phyloP scores from a whole-genome alignment of 2,797 vertebrate genomes.

The Peromyscus melanophrys region DNA sequence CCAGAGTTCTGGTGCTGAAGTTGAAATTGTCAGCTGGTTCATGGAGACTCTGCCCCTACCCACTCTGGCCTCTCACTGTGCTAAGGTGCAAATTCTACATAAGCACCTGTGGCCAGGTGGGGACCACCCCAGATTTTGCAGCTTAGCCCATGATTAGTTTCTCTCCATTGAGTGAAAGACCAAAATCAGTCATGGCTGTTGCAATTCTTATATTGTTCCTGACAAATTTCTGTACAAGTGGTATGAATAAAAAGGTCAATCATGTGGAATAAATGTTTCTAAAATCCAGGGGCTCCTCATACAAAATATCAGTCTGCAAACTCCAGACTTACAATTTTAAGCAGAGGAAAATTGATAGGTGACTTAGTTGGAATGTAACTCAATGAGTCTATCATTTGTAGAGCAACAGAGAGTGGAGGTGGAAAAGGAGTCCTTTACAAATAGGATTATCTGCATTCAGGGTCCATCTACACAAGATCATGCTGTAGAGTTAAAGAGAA shows the following conservation, averaged over 20 bases:
- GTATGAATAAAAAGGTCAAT: slow-evolving; percentile 54
- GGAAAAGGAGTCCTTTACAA: neutral
- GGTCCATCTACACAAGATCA: neutral
- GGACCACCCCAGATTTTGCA: neutral
- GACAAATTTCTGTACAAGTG: slow-evolving; percentile 59
- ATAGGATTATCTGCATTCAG: neutral
- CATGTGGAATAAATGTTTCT: neutral
- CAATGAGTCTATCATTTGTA: neutral
- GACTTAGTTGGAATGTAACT: neutral
- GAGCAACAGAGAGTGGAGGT: neutral
- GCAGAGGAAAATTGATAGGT: neutral
- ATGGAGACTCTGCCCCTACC: fast-evolving
- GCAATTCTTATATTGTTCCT: slow-evolving; percentile 29
- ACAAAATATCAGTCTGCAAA: slow-evolving; percentile 40
- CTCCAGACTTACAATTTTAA: neutral
- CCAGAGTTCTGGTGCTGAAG: neutral
- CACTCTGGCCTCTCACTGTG: fast-evolving
- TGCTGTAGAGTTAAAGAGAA: neutral
- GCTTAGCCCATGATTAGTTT: slow-evolving; percentile 54
- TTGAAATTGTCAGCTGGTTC: neutral
- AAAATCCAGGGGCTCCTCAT: neutral
- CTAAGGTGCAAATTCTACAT: neutral
- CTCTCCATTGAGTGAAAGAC: slow-evolving; percentile 63
- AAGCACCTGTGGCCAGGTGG: neutral
- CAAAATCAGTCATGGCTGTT: slow-evolving; percentile 22